These are phyloP conservation scores for Hypsibius dujardini DNA, from an alignment of 1,140 invertebrate species.

Conservation along the genomic window DNA sequence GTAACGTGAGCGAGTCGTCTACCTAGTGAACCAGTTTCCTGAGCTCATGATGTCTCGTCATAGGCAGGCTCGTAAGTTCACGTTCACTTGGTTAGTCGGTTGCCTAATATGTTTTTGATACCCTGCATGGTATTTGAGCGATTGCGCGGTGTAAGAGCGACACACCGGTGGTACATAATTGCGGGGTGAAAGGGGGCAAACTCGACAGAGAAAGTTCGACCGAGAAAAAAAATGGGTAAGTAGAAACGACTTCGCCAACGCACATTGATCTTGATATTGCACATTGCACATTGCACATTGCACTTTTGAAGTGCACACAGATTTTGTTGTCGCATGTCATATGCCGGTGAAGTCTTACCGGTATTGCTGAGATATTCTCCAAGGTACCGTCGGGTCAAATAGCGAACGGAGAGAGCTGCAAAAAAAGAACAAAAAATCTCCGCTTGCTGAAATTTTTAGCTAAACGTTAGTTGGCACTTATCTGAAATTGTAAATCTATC, in stretches of 20 bases:
- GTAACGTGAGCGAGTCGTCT: neutral
- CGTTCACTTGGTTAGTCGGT: neutral
- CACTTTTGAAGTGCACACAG: constrained; percentile 16
- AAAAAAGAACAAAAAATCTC: too few species aligned
- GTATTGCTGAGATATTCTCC: constrained; percentile 60
- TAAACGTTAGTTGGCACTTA: too few species aligned
- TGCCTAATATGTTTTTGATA: too few species aligned
- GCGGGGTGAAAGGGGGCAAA: constrained; percentile 48
- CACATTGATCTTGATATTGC: too few species aligned
- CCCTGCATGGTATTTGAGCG: neutral
- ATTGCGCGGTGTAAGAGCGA: neutral
- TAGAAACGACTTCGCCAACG: too few species aligned
- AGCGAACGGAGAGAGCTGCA: constrained; percentile 58
- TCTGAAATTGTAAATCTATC: too few species aligned
- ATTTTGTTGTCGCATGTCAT: neutral
- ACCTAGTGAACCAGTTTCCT: neutral
- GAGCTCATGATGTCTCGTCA: neutral
- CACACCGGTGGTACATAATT: neutral
- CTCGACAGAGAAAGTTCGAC: constrained; percentile 19
- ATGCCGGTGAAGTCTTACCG: constrained; percentile 36
- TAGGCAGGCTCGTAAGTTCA: neutral
- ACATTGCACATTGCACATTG: constrained; percentile 18
- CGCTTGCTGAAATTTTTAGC: too few species aligned
- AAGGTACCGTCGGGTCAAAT: constrained; percentile 56
- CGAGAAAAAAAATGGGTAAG: too few species aligned